Evolutionary conservation across 2,888 invertebrate species (phyloP), one percentile per base, ranked within the genome.

Genomic region (Schizaphis graminum): DNA sequence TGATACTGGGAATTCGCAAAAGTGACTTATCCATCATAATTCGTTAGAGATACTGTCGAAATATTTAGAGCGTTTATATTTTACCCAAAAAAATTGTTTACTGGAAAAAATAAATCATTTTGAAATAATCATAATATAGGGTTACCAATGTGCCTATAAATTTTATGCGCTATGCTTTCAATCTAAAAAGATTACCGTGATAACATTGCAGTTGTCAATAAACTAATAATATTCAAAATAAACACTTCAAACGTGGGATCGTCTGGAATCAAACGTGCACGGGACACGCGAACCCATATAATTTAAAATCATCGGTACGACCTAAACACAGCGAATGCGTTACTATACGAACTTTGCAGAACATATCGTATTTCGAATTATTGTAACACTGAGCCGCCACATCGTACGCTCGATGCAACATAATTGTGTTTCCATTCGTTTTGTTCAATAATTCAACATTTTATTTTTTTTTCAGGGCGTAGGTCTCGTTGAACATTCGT

Each of bases 11-110:
- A 77, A 77, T 77, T 21, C 21, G 1, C 35, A 77, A 35, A 77
- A 77, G 77, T 35, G 77, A 77, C 77, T 77, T 77, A 77, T 77
- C 77, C 77, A 77, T 77, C 77, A 77, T 77, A 35, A 77, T 77
- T 77, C 35, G 77, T 77, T 77, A 35, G 21, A 77, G 77, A 35
- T 35, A 77, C 77, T 77, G 77, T 77, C 35, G 77, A 77, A 21
- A 77, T 77, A 21, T 41, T 21, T 77, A 35, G 35, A 77, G 35
- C 77, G 35, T 77, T 77, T 77, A 77, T 77, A 77, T 77, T 77
- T 35, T 35, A 35, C 35, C 77, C 21, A n/a, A 77, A 77, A 61
- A n/a, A n/a, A 67, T 35, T 77, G 7, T 35, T n/a, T n/a, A n/a
- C n/a, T 1, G 77, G 26, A 26, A 77, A 35, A 35, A 77, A 77